Evolutionary conservation across 2,797 vertebrate species (phyloP).

Genomic region (Dipus sagitta): DNA sequence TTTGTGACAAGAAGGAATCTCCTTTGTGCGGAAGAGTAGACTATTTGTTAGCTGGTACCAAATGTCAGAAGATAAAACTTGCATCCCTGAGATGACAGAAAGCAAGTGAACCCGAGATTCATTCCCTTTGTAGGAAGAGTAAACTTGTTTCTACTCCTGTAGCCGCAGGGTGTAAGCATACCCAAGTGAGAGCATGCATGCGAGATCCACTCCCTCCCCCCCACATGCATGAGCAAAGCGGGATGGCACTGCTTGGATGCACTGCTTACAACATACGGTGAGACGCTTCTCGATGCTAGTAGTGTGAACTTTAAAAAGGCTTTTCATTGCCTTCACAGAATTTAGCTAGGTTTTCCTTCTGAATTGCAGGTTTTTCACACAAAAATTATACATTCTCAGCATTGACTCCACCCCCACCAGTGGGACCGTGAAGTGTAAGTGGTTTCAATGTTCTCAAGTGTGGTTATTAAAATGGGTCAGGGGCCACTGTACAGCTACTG

Average conservation of each 20-base stretch:
- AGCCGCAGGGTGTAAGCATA: not conserved
- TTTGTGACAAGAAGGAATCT: not conserved
- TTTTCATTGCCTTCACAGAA: not conserved
- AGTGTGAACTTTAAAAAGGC: not conserved
- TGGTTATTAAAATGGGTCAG: not conserved
- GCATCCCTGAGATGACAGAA: not conserved
- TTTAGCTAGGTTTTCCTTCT: constrained; percentile 22
- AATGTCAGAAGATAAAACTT: not conserved
- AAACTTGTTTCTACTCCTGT: not conserved
- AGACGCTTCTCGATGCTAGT: not conserved
- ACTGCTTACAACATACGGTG: fast-evolving
- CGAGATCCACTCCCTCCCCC: not conserved
- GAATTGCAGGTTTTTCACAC: not conserved
- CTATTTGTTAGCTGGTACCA: not conserved
- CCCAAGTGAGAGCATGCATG: not conserved
- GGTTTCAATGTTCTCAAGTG: not conserved
- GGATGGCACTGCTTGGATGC: not conserved
- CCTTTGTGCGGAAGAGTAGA: not conserved
- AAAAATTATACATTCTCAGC: not conserved
- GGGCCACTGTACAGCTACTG: not conserved
- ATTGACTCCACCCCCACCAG: not conserved
- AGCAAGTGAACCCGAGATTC: not conserved
- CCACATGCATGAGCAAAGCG: too few relatives aligned
- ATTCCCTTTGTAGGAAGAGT: constrained; percentile 6
- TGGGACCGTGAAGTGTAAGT: not conserved